Evolutionary conservation across 2,113 vertebrate species (phyloP).

Genomic region (Procavia capensis): DNA sequence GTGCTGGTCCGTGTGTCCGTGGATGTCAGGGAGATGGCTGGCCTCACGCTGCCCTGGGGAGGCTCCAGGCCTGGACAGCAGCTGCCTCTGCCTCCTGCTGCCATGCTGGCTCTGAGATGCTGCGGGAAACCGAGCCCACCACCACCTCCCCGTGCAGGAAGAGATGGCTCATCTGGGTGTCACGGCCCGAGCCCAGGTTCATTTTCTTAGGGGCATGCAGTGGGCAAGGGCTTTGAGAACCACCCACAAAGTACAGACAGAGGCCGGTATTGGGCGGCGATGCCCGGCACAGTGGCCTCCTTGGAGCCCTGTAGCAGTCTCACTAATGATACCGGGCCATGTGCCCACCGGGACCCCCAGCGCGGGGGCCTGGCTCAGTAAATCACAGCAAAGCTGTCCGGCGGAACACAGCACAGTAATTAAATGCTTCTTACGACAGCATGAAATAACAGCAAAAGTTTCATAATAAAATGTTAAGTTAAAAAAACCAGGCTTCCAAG

Average conservation of each 20-base stretch:
- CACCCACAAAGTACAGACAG: neutral
- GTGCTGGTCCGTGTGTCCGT: too few relatives aligned
- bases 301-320: neutral
- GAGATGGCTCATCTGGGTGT: too few relatives aligned
- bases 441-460: neutral
- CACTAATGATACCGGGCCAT: rapidly evolving
- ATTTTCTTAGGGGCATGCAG: too few relatives aligned
- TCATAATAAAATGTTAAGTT: neutral
- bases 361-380: neutral
- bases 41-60: too few relatives aligned
- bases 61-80: too few relatives aligned
- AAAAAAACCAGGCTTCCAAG: neutral
- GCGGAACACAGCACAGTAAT: neutral
- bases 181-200: too few relatives aligned
- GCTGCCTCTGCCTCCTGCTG: too few relatives aligned
- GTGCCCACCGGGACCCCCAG: neutral
- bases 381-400: too few relatives aligned
- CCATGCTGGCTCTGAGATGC: too few relatives aligned
- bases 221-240: neutral
- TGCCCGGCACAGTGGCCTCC: neutral
- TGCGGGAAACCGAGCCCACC: too few relatives aligned
- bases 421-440: neutral
- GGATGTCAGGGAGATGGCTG: too few relatives aligned
- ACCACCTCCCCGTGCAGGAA: too few relatives aligned
- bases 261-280: neutral